These are phyloP conservation scores for Podabrus alpinus DNA, from an alignment of 2,888 invertebrate genomes.

Conservation along the genomic window DNA sequence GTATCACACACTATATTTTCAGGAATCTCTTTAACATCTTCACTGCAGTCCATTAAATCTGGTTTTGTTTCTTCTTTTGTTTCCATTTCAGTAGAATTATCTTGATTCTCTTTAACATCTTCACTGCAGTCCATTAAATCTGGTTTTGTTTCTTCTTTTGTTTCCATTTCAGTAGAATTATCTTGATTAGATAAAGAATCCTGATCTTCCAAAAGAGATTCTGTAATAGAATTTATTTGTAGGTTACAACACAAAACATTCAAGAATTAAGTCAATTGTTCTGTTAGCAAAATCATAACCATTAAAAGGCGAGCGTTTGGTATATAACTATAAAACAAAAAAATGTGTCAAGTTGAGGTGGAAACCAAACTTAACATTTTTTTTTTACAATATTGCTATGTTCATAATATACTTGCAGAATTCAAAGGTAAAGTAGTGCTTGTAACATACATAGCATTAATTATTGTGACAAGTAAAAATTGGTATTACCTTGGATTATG, in stretches of 20 bases:
- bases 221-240: not conserved
- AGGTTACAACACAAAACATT: not conserved
- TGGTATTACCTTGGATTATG: no score
- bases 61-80: not conserved
- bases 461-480: no score
- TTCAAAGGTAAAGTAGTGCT: no score
- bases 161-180: not conserved
- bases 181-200: not conserved
- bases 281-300: no score
- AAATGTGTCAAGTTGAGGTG: no score
- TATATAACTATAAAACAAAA: no score
- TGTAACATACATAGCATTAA: no score
- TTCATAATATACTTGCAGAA: no score
- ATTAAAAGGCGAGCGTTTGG: no score
- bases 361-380: no score
- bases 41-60: not conserved
- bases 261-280: no score
- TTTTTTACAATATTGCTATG: no score
- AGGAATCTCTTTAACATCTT: not conserved
- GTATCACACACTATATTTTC: slow-evolving; percentile 8
- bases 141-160: not conserved
- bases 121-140: not conserved
- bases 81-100: not conserved
- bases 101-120: not conserved
- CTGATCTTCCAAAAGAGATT: not conserved